phyloP scores from a whole-genome alignment of 2,797 vertebrate genomes.

The Cheirogaleus major region DNA sequence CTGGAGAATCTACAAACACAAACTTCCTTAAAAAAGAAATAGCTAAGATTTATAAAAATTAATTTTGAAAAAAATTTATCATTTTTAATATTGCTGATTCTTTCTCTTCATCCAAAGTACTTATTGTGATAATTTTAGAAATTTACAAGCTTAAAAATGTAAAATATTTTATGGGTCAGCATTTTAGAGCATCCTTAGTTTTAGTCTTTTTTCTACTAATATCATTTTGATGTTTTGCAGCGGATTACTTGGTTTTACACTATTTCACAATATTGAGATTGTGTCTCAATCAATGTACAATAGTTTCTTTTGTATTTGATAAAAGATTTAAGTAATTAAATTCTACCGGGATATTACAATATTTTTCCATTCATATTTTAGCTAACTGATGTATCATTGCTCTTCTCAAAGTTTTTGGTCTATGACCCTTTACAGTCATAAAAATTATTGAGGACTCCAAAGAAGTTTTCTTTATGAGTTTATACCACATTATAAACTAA shows the following conservation, averaged over 20 bases:
- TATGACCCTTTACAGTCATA: neutral
- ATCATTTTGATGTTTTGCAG: neutral
- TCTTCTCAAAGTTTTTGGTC: neutral
- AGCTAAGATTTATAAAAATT: neutral
- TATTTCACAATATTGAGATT: neutral
- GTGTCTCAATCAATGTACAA: neutral
- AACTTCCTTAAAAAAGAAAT: neutral
- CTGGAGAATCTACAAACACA: neutral
- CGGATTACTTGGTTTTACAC: neutral
- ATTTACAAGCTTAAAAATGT: neutral
- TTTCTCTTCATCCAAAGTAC: neutral
- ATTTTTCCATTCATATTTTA: neutral
- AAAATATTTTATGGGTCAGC: neutral
- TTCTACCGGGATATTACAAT: neutral
- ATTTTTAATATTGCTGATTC: neutral
- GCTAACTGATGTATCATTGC: neutral
- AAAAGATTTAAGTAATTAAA: neutral
- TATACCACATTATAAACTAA: neutral
- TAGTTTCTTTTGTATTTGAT: neutral
- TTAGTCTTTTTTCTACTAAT: neutral
- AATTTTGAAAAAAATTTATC: neutral
- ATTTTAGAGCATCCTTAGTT: neutral
- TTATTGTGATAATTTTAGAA: neutral
- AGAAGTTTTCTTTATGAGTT: neutral
- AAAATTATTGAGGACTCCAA: neutral